A percentile compares a stretch with the other conserved stretches of the same genome.
phyloP scores from a whole-genome alignment of 2,888 invertebrate species.

The Tetrapedia diversipes region DNA sequence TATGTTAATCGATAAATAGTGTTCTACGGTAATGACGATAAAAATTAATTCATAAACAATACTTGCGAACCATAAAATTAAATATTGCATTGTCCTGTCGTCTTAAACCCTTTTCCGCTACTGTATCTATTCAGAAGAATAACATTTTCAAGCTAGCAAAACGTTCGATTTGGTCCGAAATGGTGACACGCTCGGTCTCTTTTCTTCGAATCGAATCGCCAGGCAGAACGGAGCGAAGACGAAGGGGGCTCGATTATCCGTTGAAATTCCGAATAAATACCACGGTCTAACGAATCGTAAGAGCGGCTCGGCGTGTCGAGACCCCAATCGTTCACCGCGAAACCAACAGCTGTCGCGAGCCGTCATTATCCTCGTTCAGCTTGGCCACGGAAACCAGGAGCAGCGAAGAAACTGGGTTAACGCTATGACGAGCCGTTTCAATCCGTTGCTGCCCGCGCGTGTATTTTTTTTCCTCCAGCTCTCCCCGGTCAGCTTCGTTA shows the following conservation, averaged over 20 bases:
- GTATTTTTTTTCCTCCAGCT: constrained; percentile 42
- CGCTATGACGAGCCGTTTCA: constrained; percentile 19
- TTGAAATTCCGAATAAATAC: constrained; percentile 25
- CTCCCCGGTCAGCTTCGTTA: constrained; percentile 57
- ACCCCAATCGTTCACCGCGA: constrained; percentile 51
- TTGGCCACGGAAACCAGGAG: constrained; percentile 27
- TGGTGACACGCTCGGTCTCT: neutral
- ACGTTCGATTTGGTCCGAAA: too few species aligned
- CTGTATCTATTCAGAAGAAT: too few species aligned
- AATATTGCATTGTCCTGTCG: too few species aligned
- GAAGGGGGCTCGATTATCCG: neutral
- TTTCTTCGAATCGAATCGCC: neutral
- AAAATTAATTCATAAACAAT: too few species aligned
- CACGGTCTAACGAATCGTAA: constrained; percentile 25
- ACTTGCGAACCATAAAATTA: too few species aligned
- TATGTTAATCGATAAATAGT: too few species aligned
- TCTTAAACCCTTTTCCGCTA: too few species aligned
- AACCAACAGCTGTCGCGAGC: constrained; percentile 55
- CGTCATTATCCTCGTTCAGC: constrained; percentile 54
- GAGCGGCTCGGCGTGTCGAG: constrained; percentile 34
- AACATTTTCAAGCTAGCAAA: too few species aligned
- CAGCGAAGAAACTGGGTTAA: constrained; percentile 46
- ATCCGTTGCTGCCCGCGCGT: constrained; percentile 41
- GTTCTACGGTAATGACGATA: too few species aligned
- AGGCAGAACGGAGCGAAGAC: neutral